A percentile compares a stretch with the other conserved stretches of the same genome.
Conservation (phyloP, 2,888 invertebrate genomes). For the Homarus gammarus region DNA sequence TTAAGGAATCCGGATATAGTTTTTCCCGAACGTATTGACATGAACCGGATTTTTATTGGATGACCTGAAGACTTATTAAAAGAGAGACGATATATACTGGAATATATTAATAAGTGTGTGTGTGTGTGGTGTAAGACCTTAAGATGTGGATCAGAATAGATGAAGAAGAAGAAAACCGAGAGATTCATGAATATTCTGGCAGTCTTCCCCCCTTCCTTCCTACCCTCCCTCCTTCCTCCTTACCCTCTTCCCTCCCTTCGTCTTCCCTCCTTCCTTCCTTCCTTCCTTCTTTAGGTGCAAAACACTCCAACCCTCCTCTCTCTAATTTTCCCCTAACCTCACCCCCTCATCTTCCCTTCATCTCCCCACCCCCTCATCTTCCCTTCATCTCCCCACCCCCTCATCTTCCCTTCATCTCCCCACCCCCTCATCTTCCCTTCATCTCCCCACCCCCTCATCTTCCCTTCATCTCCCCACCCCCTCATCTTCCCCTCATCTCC, state of each 20-base stretch:
- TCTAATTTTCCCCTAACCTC: not conserved
- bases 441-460: not conserved
- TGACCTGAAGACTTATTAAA: too few relatives aligned
- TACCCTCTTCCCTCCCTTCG: not conserved
- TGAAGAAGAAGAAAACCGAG: not conserved
- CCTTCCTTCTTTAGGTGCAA: not conserved
- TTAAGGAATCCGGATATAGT: too few relatives aligned
- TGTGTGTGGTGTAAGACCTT: conserved; percentile 4
- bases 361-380: not conserved
- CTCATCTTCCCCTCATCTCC: too few relatives aligned
- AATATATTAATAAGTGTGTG: conserved; percentile 14
- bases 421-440: not conserved
- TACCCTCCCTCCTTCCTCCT: not conserved
- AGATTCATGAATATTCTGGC: conserved; percentile 28
- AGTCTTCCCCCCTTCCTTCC: not conserved
- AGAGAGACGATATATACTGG: too few relatives aligned
- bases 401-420: not conserved
- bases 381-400: not conserved
- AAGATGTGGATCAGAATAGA: conserved; percentile 12
- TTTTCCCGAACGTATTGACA: too few relatives aligned
- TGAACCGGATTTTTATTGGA: too few relatives aligned
- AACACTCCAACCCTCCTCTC: not conserved
- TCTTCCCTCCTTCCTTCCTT: not conserved
- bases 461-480: not conserved
- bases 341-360: not conserved